Conservation (phyloP, 2,888 invertebrate species). For the Habrosyne pyritoides region DNA sequence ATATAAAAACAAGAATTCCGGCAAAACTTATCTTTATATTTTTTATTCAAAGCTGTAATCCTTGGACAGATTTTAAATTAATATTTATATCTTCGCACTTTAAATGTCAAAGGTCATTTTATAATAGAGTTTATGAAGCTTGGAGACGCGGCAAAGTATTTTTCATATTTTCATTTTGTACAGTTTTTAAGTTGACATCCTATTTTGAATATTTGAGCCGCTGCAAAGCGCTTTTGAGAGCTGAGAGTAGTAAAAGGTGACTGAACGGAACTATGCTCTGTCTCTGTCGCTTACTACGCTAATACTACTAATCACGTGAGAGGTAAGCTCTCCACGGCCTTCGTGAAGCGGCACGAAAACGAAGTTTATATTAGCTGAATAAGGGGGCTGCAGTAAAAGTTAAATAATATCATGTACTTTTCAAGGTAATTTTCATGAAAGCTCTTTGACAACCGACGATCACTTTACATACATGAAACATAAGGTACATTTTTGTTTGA, state of each 20-base stretch:
- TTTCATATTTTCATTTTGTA: neutral
- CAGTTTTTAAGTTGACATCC: neutral
- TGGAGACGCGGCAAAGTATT: neutral
- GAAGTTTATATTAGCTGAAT: no score
- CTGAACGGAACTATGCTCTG: neutral
- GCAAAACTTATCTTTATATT: neutral
- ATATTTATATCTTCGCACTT: neutral
- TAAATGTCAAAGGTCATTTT: neutral
- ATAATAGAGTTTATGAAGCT: neutral
- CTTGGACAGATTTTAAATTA: neutral
- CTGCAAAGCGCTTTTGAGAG: neutral
- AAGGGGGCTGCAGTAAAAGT: no score
- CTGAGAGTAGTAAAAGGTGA: neutral
- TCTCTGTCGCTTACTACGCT: no score
- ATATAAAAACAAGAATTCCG: neutral
- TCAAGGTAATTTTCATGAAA: no score
- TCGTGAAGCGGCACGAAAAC: no score
- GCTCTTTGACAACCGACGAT: no score
- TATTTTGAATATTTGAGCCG: neutral
- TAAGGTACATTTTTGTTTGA: no score
- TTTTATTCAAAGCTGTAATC: neutral
- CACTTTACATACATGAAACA: no score
- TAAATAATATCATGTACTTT: no score
- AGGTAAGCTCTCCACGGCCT: no score
- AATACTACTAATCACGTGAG: no score